Evolutionary conservation across 2,797 vertebrate species (phyloP).

Genomic region (Acanthornis magna): DNA sequence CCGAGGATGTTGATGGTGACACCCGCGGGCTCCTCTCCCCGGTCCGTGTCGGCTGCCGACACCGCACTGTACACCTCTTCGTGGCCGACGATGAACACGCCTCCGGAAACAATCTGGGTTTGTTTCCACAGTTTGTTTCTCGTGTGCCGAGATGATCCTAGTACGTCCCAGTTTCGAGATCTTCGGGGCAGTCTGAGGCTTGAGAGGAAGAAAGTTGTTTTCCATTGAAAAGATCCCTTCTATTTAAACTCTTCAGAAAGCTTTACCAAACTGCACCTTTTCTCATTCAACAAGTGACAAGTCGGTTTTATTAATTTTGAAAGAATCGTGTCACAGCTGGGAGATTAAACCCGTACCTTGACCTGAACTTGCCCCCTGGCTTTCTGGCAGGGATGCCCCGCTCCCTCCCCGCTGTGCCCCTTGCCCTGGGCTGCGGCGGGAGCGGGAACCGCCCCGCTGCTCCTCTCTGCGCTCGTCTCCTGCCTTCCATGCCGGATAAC

Average conservation of each 20-base stretch:
- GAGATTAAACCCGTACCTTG: not conserved
- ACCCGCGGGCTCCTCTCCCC: not conserved
- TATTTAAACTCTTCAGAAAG: not conserved
- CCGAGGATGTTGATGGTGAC: not conserved
- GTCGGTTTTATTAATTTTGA: not conserved
- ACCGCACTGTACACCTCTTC: not conserved
- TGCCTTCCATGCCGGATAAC: not conserved
- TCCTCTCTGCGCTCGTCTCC: not conserved
- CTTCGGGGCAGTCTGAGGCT: not conserved
- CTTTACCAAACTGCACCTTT: not conserved
- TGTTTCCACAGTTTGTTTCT: too few relatives aligned
- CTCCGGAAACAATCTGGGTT: not conserved
- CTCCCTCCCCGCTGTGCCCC: fast-evolving
- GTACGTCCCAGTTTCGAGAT: not conserved
- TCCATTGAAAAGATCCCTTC: not conserved
- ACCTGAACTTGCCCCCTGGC: not conserved
- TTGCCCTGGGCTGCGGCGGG: not conserved
- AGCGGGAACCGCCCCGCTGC: not conserved
- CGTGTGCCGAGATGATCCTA: fast-evolving
- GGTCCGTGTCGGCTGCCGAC: fast-evolving
- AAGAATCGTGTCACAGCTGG: not conserved
- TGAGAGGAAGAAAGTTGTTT: not conserved
- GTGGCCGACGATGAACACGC: not conserved
- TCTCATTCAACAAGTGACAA: not conserved
- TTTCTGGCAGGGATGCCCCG: fast-evolving